These are phyloP conservation scores for Junonia oenone DNA, from an alignment of 2,888 invertebrate species.

Conservation along the genomic window DNA sequence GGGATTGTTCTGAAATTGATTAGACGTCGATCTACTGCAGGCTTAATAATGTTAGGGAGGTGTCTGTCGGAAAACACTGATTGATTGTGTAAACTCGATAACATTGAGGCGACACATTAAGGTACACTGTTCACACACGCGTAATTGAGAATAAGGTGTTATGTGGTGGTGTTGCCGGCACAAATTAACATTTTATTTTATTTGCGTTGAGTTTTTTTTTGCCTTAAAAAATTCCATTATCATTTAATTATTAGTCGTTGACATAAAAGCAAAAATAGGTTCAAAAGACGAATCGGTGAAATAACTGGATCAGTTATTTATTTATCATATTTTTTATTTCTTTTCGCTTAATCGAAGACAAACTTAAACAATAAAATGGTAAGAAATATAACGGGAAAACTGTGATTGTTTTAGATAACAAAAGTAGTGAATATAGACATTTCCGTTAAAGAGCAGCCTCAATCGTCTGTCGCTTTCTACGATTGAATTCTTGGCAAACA, in stretches of 20 bases:
- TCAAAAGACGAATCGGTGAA: too few species aligned
- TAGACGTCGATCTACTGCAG: neutral
- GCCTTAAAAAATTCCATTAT: too few species aligned
- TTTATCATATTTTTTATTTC: too few species aligned
- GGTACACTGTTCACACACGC: neutral
- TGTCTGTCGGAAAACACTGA: neutral
- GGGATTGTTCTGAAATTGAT: neutral
- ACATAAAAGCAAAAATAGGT: too few species aligned
- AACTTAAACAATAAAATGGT: too few species aligned
- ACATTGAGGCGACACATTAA: neutral
- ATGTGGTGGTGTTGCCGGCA: too few species aligned
- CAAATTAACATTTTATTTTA: neutral
- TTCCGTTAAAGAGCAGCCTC: slow-evolving; percentile 19
- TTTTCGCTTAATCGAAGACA: too few species aligned
- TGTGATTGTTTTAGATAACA: too few species aligned
- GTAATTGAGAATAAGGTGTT: neutral
- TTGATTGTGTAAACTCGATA: slow-evolving; percentile 6
- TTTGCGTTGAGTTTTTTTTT: too few species aligned
- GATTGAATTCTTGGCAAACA: slow-evolving; percentile 64
- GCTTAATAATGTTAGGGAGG: neutral
- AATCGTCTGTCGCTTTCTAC: slow-evolving; percentile 33
- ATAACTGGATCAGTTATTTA: too few species aligned
- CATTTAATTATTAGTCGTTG: too few species aligned
- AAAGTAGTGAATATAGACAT: slow-evolving; percentile 12
- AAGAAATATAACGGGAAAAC: neutral